Percentiles rank a stretch among this genome's conserved stretches.
Evolutionary conservation across 2,888 invertebrate genomes (phyloP).

Genomic region (Fragum fragum): DNA sequence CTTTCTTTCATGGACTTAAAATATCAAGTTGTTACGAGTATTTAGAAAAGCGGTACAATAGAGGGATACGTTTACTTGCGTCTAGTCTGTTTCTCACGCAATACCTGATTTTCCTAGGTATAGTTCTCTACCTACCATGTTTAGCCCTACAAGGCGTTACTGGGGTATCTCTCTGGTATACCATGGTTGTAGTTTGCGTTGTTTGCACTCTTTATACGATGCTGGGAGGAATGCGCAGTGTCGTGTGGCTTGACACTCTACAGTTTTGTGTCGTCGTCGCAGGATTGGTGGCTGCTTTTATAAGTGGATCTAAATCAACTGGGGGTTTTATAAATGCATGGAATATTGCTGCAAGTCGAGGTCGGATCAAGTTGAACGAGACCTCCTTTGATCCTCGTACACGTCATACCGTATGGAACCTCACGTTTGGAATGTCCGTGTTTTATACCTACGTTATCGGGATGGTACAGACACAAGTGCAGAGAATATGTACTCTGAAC

Average conservation of each 20-base stretch:
- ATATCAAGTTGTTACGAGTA: conserved; percentile 53
- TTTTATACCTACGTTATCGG: conserved; percentile 12
- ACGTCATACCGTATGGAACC: conserved; percentile 6
- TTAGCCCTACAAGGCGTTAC: conserved; percentile 90
- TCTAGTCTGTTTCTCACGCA: conserved; percentile 39
- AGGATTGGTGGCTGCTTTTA: not conserved
- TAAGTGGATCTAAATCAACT: not conserved
- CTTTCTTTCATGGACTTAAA: conserved; percentile 51
- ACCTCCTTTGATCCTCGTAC: conserved; percentile 10
- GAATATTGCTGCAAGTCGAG: not conserved
- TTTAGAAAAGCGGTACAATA: conserved; percentile 38
- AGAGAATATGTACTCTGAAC: conserved; percentile 5
- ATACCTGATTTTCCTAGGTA: conserved; percentile 39
- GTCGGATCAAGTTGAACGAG: not conserved
- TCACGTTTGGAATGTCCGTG: not conserved
- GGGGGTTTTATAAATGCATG: conserved; percentile 19
- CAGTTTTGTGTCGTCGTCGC: conserved; percentile 17
- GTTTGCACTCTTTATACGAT: conserved; percentile 94
- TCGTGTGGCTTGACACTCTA: conserved; percentile 75
- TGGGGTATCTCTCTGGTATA: conserved; percentile 92
- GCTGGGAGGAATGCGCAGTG: conserved; percentile 88
- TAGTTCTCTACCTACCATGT: conserved; percentile 48
- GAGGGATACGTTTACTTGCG: conserved; percentile 25
- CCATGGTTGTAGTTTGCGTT: conserved; percentile 92
- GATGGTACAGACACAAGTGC: conserved; percentile 3